These are phyloP conservation scores for Zaprionus vittiger DNA, from an alignment of 1,140 invertebrate species.

Conservation along the genomic window DNA sequence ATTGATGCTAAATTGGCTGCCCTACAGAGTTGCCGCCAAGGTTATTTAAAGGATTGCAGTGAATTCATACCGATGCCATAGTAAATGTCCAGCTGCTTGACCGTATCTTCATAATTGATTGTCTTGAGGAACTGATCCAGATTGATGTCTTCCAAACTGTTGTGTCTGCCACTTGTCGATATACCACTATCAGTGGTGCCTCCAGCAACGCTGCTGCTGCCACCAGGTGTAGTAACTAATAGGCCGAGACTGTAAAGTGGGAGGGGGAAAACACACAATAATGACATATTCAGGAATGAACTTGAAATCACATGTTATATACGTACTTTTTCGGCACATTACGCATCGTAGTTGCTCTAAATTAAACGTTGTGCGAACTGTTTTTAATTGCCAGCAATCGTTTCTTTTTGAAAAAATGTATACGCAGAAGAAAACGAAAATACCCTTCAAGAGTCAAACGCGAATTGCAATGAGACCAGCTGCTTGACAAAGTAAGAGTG, in stretches of 20 bases:
- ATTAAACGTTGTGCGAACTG: slow-evolving; percentile 14
- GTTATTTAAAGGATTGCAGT: slow-evolving; percentile 62
- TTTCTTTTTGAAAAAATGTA: slow-evolving; percentile 43
- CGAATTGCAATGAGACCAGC: slow-evolving; percentile 51
- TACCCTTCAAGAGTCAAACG: slow-evolving; percentile 75
- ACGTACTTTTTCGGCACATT: slow-evolving; percentile 78
- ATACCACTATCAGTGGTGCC: slow-evolving; percentile 52
- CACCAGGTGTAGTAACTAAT: slow-evolving; percentile 73
- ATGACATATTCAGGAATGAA: neutral
- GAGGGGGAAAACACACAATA: neutral
- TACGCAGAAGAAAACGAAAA: slow-evolving; percentile 56
- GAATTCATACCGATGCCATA: slow-evolving; percentile 92
- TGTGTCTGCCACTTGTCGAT: slow-evolving; percentile 84
- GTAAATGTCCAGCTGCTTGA: slow-evolving; percentile 94
- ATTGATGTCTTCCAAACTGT: slow-evolving; percentile 89
- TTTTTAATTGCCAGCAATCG: slow-evolving; percentile 42
- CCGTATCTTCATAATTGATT: slow-evolving; percentile 95
- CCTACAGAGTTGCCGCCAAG: slow-evolving; percentile 57
- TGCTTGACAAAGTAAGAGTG: slow-evolving; percentile 15
- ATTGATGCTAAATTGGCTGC: slow-evolving; percentile 70
- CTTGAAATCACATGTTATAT: neutral
- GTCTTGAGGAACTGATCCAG: slow-evolving; percentile 92
- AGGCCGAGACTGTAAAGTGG: slow-evolving; percentile 62
- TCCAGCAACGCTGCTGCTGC: slow-evolving; percentile 64
- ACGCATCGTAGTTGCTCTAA: slow-evolving; percentile 64